Percentiles rank a stretch among this genome's conserved stretches.
Conservation (phyloP, 2,888 invertebrate species). For the Deilephila elpenor region DNA sequence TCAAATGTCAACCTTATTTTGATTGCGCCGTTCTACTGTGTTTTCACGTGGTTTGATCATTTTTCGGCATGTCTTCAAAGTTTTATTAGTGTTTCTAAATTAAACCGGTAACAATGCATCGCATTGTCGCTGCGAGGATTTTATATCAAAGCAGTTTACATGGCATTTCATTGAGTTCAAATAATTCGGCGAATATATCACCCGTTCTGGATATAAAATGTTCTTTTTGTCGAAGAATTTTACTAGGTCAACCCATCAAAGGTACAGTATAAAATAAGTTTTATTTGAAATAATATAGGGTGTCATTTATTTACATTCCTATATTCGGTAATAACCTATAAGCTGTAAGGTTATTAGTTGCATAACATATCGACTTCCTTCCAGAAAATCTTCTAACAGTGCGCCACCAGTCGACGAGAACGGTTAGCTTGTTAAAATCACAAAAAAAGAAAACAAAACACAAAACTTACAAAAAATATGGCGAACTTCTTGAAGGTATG, state of each 20-base stretch:
- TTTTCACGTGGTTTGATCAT: conserved; percentile 70
- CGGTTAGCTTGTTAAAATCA: conserved; percentile 67
- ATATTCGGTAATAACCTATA: conserved; percentile 7
- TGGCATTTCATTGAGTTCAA: conserved; percentile 58
- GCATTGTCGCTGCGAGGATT: conserved; percentile 71
- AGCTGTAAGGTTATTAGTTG: conserved; percentile 60
- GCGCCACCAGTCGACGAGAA: conserved; percentile 76
- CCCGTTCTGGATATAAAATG: conserved; percentile 70
- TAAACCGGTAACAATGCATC: conserved; percentile 70
- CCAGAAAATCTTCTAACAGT: conserved; percentile 63
- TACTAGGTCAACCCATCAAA: conserved; percentile 63
- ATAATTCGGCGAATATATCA: conserved; percentile 53
- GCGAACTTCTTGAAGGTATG: conserved; percentile 88
- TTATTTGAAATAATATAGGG: background rate
- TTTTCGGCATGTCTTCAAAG: conserved; percentile 62
- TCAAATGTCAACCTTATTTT: conserved; percentile 48
- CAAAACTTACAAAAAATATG: conserved; percentile 84
- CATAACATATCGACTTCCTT: conserved; percentile 68
- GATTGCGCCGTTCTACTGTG: conserved; percentile 45
- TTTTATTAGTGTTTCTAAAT: conserved; percentile 49
- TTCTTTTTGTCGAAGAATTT: conserved; percentile 73
- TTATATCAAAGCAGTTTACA: conserved; percentile 73
- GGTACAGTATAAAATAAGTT: conserved; percentile 51
- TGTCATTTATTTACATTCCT: conserved; percentile 4
- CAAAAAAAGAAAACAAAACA: conserved; percentile 75